Evolutionary conservation across 2,888 invertebrate species (phyloP).

Genomic region (Abrostola triplasia): DNA sequence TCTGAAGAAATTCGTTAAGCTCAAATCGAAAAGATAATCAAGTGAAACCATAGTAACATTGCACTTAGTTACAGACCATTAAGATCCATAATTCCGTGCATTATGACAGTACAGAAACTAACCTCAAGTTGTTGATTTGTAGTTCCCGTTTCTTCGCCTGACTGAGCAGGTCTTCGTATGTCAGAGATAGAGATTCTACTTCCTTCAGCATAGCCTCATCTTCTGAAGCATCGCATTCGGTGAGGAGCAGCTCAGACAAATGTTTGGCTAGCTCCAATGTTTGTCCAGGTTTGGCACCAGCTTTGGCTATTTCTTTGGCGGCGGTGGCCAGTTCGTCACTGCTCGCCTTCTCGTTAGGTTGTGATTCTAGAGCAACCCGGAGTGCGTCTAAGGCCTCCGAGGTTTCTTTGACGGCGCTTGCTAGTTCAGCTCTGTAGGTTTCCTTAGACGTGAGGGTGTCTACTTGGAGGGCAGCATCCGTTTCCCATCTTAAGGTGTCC

Average conservation of each 20-base stretch:
- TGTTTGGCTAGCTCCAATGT: slow-evolving; percentile 94
- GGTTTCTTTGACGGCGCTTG: slow-evolving; percentile 92
- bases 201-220: slow-evolving; percentile 90
- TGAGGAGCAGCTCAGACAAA: slow-evolving; percentile 91
- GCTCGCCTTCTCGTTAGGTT: slow-evolving; percentile 83
- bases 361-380: slow-evolving; percentile 84
- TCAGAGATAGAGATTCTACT: slow-evolving; percentile 90
- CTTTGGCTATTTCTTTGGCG: slow-evolving; percentile 92
- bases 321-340: slow-evolving; percentile 89
- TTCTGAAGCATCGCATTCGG: slow-evolving; percentile 91
- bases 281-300: slow-evolving; percentile 93
- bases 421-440: slow-evolving; percentile 93
- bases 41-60: slow-evolving; percentile 48
- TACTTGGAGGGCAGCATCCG: slow-evolving; percentile 94
- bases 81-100: slow-evolving; percentile 39
- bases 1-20: slow-evolving; percentile 48
- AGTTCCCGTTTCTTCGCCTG: slow-evolving; percentile 93
- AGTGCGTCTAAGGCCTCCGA: slow-evolving; percentile 90
- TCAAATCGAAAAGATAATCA: slow-evolving; percentile 48
- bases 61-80: slow-evolving; percentile 48
- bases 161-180: slow-evolving; percentile 91
- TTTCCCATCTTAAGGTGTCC: slow-evolving; percentile 92
- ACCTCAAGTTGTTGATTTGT: slow-evolving; percentile 94
- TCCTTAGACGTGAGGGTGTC: slow-evolving; percentile 95
- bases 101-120: slow-evolving; percentile 61